Base-by-base conservation (phyloP, 53 echinoderm and acorn worm species). In the Luidia sarsii region DNA sequence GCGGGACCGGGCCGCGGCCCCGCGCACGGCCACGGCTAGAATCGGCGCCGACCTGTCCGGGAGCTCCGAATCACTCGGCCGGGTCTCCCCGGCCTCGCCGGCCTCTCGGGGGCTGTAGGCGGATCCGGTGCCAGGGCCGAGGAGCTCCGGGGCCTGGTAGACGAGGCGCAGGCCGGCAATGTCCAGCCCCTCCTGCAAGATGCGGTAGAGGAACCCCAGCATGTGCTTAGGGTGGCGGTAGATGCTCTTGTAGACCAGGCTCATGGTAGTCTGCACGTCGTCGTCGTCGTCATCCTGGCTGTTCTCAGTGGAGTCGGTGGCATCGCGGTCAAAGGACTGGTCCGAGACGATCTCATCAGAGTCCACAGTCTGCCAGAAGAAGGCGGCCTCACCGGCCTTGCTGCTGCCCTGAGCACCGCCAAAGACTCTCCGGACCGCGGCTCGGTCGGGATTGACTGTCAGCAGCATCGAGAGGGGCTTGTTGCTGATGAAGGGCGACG, bases 321-420 rank as follows among this genome's bases (percentile, higher is more conserved):
- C n/a, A n/a, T n/a, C n/a, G n/a, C n/a, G n/a, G n/a, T n/a, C n/a
- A n/a, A n/a, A n/a, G n/a, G n/a, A n/a, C 63, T 87, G 88, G 0
- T 86, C 87, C 30, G 64, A 67, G 10, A 75, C 14, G 25, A 65
- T 20, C 11, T 99, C 91, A 33, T 99, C 94, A 0, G 91, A 82
- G 31, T 94, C 91, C 6, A 89, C 64, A 9, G 94, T 99, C 38
- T 91, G 81, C 99, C 99, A 99, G 63, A 94, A 99, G 85, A 99
- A 99, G 0, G 91, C 81, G 15, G 85, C 83, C 10, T 89, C 45
- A 3, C 68, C 20, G n/a, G n/a, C n/a, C n/a, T n/a, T n/a, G n/a
- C n/a, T n/a, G n/a, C n/a, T n/a, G n/a, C n/a, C n/a, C n/a, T n/a
- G n/a, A 23, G 68, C 18, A 41, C 41, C 41, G 7, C 90, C 85